Conservation (phyloP, 2,888 invertebrate genomes). For the Chaetogeoica ovagalla region DNA sequence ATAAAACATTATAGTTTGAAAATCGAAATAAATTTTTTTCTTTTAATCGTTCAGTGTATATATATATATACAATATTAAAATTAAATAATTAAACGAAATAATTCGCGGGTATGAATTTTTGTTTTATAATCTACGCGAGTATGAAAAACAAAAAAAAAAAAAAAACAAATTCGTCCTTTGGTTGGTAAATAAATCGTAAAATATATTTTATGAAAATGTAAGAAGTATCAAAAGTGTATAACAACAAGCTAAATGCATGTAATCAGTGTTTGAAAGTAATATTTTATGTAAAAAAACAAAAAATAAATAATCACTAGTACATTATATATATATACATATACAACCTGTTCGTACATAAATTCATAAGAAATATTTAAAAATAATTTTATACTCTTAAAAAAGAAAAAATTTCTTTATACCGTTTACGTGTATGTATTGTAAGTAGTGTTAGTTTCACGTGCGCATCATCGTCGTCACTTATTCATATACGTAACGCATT, state of each 20-base stretch:
- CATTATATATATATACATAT: neutral
- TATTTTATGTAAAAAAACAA: neutral
- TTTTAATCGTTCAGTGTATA: too few relatives aligned
- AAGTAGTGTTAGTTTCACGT: too few relatives aligned
- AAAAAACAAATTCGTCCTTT: too few relatives aligned
- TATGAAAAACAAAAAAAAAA: too few relatives aligned
- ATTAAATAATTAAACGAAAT: too few relatives aligned
- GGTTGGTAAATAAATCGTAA: neutral
- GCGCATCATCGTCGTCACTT: neutral
- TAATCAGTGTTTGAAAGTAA: neutral
- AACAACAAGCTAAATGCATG: too few relatives aligned
- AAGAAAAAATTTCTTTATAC: neutral
- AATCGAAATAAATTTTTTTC: neutral
- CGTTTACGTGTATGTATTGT: too few relatives aligned
- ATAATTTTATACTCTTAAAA: neutral
- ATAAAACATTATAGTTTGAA: conserved; percentile 30
- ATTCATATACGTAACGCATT: neutral
- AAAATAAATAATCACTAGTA: too few relatives aligned
- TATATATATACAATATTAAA: too few relatives aligned
- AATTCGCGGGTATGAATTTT: neutral
- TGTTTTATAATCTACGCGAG: too few relatives aligned
- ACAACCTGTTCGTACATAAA: neutral
- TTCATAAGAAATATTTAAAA: neutral
- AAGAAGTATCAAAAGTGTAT: neutral
- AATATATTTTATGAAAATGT: neutral